A percentile compares a stretch with the other conserved stretches of the same genome.
These are phyloP conservation scores for Chelon auratus DNA, from an alignment of 2,797 vertebrate species.

Conservation along the genomic window DNA sequence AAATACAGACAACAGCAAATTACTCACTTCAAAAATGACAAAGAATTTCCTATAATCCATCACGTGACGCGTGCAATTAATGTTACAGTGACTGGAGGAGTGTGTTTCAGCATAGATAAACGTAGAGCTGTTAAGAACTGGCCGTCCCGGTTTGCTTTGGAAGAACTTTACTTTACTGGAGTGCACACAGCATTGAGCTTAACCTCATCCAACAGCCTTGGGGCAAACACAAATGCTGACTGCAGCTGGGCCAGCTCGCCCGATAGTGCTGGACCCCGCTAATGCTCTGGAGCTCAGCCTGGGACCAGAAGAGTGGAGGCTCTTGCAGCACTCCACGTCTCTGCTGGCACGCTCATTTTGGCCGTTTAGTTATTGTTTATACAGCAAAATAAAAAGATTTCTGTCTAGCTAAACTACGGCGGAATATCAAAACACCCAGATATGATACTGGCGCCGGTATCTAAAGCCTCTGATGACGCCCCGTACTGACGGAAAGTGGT, in stretches of 20 bases:
- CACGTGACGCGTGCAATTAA: slow-evolving; percentile 2
- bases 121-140: too few species aligned
- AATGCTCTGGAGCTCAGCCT: too few species aligned
- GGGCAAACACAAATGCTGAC: neutral
- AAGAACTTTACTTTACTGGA: neutral
- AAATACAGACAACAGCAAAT: slow-evolving; percentile 14
- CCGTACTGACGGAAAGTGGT: neutral
- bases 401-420: neutral
- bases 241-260: neutral
- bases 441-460: neutral
- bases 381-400: neutral
- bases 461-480: neutral
- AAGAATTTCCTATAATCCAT: neutral
- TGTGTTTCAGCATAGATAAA: neutral
- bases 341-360: neutral
- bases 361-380: neutral
- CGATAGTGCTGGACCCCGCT: too few species aligned
- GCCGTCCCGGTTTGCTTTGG: neutral
- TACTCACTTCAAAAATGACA: slow-evolving; percentile 1
- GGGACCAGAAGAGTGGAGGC: neutral
- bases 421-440: neutral
- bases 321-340: neutral
- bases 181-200: too few species aligned
- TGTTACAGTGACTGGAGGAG: neutral
- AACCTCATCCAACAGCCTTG: neutral